Evolutionary conservation across 2,888 invertebrate species (phyloP), one percentile per base, ranked within the genome.

Genomic region (Eilema depressum): DNA sequence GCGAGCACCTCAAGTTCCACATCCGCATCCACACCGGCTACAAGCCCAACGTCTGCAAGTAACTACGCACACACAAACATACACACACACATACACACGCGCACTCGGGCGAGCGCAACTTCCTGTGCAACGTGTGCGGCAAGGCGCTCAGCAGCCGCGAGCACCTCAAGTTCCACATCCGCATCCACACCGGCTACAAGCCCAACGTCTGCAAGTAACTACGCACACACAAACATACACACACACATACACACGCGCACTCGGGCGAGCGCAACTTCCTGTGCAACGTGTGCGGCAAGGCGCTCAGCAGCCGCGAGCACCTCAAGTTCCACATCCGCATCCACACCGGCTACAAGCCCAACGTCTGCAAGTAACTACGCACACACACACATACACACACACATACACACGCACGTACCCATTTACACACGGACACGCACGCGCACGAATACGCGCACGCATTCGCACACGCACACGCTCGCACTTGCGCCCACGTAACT

Each of bases 131-230:
- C 82, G 95, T 96, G 62, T 96, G 96, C 89, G 96, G 96, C 69
- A 96, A 96, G 89, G 93, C 96, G 76, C 95, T 96, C 8, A 95
- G 96, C 47, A 95, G 95, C 70, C 90, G 96, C 61, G 96, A 96
- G 53, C 96, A 96, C 79, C 92, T 96, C 78, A 96, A 96, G 86
- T 96, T 96, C 84, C 96, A 96, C 85, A 93, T 96, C 75, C 90
- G 96, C 56, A 96, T 96, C 65, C 96, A 96, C 85, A 96, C 96
- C 1, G 96, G 96, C 0, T 96, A 96, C 88, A 96, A 96, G 88
- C 96, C 96, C 0, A 95, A 96, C 81, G 94, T 96, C 1, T 96
- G 96, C 92, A 95, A 94, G 88, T 87, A 0, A 80, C 33, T 33
- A 41, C 41, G 1, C 33, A 10, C 10, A 8, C n/a, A 57, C 37